Percentiles rank a stretch among this genome's conserved stretches.
Evolutionary conservation across 1,140 invertebrate genomes (phyloP).

Genomic region (Meloidogyne chitwoodi): DNA sequence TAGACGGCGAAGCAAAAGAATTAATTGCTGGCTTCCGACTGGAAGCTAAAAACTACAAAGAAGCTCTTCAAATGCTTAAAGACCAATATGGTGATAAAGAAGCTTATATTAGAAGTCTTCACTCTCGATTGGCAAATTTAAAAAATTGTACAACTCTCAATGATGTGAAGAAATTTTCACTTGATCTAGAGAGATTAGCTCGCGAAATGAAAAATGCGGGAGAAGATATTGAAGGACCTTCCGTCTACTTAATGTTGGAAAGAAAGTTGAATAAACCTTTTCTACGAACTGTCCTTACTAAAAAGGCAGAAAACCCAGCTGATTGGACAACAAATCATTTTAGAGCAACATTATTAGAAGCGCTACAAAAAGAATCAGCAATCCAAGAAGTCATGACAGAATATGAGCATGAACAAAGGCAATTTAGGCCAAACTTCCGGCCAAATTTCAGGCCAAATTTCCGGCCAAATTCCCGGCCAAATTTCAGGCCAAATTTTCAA

Average conservation of each 20-base stretch:
- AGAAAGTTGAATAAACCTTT: neutral
- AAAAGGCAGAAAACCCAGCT: neutral
- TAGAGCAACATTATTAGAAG: neutral
- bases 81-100: neutral
- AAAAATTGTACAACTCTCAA: neutral
- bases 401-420: neutral
- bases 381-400: slow-evolving; percentile 2
- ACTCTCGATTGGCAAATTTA: neutral
- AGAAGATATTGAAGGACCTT: slow-evolving; percentile 4
- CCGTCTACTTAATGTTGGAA: neutral
- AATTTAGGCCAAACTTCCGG: too few relatives aligned
- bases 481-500: too few relatives aligned
- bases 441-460: too few relatives aligned
- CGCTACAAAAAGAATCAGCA: neutral
- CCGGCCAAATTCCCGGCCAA: too few relatives aligned
- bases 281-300: neutral
- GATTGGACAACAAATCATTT: neutral
- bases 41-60: neutral
- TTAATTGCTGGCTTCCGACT: neutral
- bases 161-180: neutral
- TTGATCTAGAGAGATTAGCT: neutral
- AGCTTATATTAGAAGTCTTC: neutral
- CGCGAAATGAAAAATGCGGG: neutral
- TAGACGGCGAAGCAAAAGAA: neutral
- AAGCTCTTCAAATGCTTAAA: neutral